Base-by-base conservation (phyloP, 2,797 vertebrate genomes). In the Nyctibius grandis region DNA sequence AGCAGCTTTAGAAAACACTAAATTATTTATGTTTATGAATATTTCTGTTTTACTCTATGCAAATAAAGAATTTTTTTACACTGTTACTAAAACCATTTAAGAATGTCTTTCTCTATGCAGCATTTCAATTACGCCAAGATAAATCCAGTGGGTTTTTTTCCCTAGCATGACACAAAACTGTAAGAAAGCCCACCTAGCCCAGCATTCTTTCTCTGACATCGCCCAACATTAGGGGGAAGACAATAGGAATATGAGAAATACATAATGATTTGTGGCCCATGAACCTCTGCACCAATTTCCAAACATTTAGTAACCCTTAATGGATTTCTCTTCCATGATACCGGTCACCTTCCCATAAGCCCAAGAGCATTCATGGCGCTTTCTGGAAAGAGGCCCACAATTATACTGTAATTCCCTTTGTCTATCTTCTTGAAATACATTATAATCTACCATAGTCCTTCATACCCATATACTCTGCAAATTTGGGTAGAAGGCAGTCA, bases 181-280 rank as follows among this genome's bases (percentile, higher is more conserved):
- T 15, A 40, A 38, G 59, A 61, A 72, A 91, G 44, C 38, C 56
- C 56, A 48, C 16, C 28, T 3, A 59, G 34, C 33, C 54, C n/a
- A 67, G 33, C 19, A 18, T 38, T 80, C 29, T 50, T 50, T 57
- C 40, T 60, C 28, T 59, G 48, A 38, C 34, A 29, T 3, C n/a
- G 11, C 28, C 26, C 40, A 68, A 16, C 64, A 38, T 25, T 22
- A 83, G 54, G 22, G 12, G 13, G 29, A 88, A 75, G 28, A 54
- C 25, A 88, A 44, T 2, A 47, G 5, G 18, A 61, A 42, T 42
- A 76, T 9, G 10, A 69, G 14, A 83, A 70, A 60, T 26, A 59
- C 4, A 3, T n/a, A 54, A 67, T 1, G 0, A 38, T 23, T 57
- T 40, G 36, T 21, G n/a, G 20, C 31, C 25, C 29, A 11, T 28